phyloP scores from a whole-genome alignment of 2,113 vertebrate species.

The Phoxinus phoxinus region DNA sequence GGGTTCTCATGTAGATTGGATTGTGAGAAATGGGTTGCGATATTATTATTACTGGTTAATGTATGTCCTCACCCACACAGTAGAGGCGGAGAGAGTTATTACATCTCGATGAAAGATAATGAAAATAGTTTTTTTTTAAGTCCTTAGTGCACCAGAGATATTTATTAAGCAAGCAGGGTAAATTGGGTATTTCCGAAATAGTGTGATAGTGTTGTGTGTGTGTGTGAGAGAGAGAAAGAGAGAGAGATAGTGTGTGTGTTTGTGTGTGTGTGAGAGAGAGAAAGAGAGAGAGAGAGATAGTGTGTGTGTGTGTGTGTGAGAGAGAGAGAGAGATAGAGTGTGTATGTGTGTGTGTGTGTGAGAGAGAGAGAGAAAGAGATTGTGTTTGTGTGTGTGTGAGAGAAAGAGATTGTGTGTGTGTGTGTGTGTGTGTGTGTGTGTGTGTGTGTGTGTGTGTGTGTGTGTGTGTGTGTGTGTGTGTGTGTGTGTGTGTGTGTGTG shows the following conservation, averaged over 20 bases:
- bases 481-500: background rate
- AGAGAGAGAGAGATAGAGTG: too few species aligned
- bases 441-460: too few species aligned
- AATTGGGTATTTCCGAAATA: background rate
- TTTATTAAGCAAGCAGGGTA: background rate
- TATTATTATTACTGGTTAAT: background rate
- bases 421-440: too few species aligned
- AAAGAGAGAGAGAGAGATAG: too few species aligned
- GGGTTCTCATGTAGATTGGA: background rate
- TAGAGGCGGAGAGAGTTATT: background rate
- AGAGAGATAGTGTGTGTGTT: background rate
- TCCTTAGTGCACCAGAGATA: background rate
- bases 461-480: too few species aligned
- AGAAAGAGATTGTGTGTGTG: too few species aligned
- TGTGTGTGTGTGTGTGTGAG: too few species aligned
- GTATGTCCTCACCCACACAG: background rate
- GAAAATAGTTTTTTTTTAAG: background rate
- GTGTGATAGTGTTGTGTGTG: slow-evolving; percentile 8
- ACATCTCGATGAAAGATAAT: background rate
- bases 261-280: background rate
- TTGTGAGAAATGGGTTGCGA: background rate
- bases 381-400: background rate
- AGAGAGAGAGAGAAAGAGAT: too few species aligned
- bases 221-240: slow-evolving; percentile 25
- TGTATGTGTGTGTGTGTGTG: too few species aligned